phyloP scores from a whole-genome alignment of 2,797 vertebrate genomes.

The Rhincodon typus region DNA sequence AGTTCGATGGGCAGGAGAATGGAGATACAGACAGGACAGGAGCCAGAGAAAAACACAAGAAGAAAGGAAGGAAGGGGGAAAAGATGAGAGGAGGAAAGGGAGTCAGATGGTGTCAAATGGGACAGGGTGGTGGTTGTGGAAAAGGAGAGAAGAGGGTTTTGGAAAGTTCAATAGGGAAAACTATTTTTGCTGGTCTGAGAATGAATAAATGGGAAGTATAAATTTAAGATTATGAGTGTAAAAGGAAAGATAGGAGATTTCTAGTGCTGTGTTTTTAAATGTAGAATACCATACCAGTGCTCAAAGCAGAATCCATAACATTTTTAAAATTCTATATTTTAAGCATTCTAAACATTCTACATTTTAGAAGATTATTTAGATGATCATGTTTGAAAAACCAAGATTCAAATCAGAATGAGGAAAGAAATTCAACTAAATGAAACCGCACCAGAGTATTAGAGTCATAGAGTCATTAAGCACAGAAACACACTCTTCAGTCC shows the following conservation, averaged over 20 bases:
- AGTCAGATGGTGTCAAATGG: no score
- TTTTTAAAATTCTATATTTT: no score
- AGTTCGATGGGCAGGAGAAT: background rate
- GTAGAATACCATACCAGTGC: no score
- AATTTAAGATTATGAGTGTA: background rate
- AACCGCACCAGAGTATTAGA: no score
- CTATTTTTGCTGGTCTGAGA: background rate
- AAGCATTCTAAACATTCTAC: no score
- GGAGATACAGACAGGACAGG: background rate
- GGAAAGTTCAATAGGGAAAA: background rate
- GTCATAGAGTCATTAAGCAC: no score
- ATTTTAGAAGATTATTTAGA: background rate
- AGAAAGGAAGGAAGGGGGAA: background rate
- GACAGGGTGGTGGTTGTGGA: background rate
- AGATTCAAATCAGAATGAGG: background rate
- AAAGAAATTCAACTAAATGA: no score
- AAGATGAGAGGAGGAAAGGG: background rate
- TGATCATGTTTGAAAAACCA: background rate
- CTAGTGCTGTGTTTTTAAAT: background rate
- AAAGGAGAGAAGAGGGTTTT: background rate
- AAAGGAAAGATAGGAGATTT: background rate
- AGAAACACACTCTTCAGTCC: no score
- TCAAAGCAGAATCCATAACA: background rate
- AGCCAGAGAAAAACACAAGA: background rate
- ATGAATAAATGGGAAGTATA: background rate